A percentile compares a stretch with the other conserved stretches of the same genome.
These are phyloP conservation scores for Heterochromis multidens DNA, from an alignment of 2,113 vertebrate species.

Conservation along the genomic window DNA sequence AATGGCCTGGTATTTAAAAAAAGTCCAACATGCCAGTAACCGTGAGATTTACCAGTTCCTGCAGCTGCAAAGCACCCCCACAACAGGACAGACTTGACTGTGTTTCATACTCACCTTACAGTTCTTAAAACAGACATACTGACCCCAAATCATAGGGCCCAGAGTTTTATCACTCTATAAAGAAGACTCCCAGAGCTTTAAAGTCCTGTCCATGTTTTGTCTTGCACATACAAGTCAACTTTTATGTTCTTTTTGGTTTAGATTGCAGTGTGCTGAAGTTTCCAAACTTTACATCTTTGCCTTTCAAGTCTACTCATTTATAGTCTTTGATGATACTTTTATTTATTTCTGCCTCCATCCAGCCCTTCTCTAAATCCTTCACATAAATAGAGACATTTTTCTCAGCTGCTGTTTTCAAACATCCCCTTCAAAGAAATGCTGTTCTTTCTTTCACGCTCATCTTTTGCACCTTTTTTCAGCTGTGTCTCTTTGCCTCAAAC, in stretches of 20 bases:
- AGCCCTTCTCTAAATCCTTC: neutral
- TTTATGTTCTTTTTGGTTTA: neutral
- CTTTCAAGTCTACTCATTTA: neutral
- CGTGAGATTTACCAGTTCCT: neutral
- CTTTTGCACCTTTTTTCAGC: neutral
- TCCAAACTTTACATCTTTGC: neutral
- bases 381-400: neutral
- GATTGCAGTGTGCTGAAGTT: neutral
- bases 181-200: neutral
- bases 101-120: neutral
- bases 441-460: neutral
- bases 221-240: neutral
- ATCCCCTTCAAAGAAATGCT: neutral
- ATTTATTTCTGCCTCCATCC: neutral
- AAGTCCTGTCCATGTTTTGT: neutral
- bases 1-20: neutral
- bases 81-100: neutral
- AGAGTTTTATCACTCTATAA: neutral
- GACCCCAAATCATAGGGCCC: neutral
- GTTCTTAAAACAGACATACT: neutral
- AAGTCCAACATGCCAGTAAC: neutral
- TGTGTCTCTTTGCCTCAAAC: accelerated
- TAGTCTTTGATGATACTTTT: neutral
- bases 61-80: neutral
- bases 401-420: neutral